Percentiles rank a stretch among this genome's conserved stretches.
Conservation (phyloP, 2,888 invertebrate genomes). For the Brachypalpus laphriformis region DNA sequence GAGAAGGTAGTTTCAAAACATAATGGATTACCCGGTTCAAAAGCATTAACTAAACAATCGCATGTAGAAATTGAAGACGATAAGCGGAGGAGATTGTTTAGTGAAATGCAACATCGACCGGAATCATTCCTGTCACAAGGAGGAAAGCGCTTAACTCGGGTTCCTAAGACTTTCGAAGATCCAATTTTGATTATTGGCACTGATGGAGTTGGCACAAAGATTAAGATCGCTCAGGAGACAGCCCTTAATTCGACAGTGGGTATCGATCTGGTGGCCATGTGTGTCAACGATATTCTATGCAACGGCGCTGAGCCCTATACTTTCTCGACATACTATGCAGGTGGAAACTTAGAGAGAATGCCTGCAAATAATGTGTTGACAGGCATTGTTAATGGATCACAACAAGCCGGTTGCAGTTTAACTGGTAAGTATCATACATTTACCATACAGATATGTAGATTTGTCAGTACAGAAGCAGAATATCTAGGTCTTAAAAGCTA, state of each 20-base stretch:
- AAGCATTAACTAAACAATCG: neutral
- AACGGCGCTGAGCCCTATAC: conserved; percentile 98
- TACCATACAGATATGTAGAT: too few species aligned
- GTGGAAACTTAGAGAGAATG: conserved; percentile 89
- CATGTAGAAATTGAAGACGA: neutral
- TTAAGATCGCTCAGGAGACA: conserved; percentile 93
- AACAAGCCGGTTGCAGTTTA: conserved; percentile 91
- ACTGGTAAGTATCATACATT: conserved; percentile 86
- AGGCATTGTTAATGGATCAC: conserved; percentile 92
- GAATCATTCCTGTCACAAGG: conserved; percentile 76
- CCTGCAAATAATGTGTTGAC: conserved; percentile 85
- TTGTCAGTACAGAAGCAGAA: too few species aligned
- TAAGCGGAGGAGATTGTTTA: conserved; percentile 15
- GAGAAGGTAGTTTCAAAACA: conserved; percentile 81
- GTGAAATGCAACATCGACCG: conserved; percentile 75
- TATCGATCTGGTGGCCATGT: conserved; percentile 98
- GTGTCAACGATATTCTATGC: conserved; percentile 97
- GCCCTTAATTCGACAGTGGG: conserved; percentile 92
- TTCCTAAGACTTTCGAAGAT: conserved; percentile 84
- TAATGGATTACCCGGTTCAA: conserved; percentile 75
- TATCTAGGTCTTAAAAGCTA: too few species aligned
- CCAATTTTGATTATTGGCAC: conserved; percentile 96
- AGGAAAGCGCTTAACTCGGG: conserved; percentile 80
- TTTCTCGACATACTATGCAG: conserved; percentile 97
- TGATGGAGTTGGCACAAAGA: conserved; percentile 99